phyloP scores from a whole-genome alignment of 2,888 invertebrate genomes.

The Eupithecia subfuscata region DNA sequence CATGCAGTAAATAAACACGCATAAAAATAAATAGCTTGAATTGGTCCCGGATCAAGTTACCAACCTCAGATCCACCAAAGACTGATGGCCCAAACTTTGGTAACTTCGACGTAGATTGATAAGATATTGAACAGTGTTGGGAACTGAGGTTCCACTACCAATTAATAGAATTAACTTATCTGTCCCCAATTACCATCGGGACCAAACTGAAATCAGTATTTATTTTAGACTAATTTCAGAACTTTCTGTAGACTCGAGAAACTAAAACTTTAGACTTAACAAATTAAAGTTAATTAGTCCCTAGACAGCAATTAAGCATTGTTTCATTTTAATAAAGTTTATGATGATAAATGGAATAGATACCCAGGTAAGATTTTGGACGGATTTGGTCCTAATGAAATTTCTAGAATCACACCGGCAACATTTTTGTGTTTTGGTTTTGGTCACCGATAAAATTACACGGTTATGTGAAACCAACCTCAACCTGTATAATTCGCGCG shows the following conservation, averaged over 20 bases:
- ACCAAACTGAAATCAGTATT: conserved; percentile 1
- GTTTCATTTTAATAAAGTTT: neutral
- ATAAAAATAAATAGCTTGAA: neutral
- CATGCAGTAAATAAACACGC: too few species aligned
- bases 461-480: too few species aligned
- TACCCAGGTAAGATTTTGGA: too few species aligned
- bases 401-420: too few species aligned
- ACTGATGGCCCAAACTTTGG: conserved; percentile 29
- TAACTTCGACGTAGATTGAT: conserved; percentile 41
- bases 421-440: too few species aligned
- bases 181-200: neutral
- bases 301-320: neutral
- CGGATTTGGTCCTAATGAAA: too few species aligned
- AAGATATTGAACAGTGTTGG: conserved; percentile 31
- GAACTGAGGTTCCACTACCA: neutral
- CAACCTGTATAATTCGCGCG: too few species aligned
- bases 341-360: too few species aligned
- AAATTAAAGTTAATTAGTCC: neutral
- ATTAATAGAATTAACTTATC: conserved; percentile 12
- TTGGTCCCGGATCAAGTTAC: neutral
- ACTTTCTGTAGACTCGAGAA: neutral
- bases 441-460: too few species aligned
- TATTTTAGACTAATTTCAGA: neutral
- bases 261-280: neutral
- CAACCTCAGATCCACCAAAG: neutral